These are phyloP conservation scores for Columba livia DNA, from an alignment of 2,113 vertebrate genomes.

Conservation along the genomic window DNA sequence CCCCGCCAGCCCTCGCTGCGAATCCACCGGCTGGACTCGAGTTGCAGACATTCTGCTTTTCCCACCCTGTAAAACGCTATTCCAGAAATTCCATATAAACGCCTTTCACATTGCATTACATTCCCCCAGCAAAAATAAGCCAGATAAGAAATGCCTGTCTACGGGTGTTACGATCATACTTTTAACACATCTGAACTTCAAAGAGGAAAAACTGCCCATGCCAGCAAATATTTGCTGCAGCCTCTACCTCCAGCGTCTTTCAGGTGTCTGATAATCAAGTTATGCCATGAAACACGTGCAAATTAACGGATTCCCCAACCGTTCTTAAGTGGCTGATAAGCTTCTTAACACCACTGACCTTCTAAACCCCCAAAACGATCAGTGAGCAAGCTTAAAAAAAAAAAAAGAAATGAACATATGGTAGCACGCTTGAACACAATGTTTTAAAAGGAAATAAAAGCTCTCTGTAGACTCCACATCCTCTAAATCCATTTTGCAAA, in stretches of 20 bases:
- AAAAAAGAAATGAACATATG: background rate
- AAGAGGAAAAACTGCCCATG: background rate
- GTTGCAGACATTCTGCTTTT: background rate
- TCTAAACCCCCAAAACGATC: background rate
- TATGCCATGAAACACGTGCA: background rate
- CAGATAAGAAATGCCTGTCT: background rate
- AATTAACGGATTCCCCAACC: background rate
- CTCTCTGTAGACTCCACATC: background rate
- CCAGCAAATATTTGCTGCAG: background rate
- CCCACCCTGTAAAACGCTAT: background rate
- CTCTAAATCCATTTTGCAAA: background rate
- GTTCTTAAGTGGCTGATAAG: background rate
- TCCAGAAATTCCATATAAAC: conserved; percentile 21
- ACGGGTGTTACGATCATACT: background rate
- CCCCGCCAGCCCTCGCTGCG: background rate
- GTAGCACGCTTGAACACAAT: background rate
- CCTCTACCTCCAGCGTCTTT: background rate
- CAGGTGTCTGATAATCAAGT: background rate
- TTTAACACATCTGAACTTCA: background rate
- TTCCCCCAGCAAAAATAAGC: background rate
- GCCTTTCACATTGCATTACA: background rate
- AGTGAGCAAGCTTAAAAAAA: background rate
- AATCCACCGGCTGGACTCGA: background rate
- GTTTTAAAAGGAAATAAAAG: background rate
- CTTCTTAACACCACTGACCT: background rate